A percentile compares a stretch with the other conserved stretches of the same genome.
Evolutionary conservation across 2,797 vertebrate species (phyloP).

Genomic region (Denticeps clupeoides): DNA sequence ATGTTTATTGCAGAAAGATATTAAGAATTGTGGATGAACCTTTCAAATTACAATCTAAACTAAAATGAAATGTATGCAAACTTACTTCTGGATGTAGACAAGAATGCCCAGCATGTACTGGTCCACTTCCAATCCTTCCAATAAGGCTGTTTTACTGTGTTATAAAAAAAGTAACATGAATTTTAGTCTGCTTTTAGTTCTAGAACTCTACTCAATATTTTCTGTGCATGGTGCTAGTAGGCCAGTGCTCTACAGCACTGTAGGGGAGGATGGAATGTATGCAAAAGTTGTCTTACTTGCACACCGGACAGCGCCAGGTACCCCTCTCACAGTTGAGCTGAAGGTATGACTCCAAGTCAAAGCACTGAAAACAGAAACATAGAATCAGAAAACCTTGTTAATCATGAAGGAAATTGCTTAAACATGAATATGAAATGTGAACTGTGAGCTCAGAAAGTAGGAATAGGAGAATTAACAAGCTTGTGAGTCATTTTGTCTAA

Average conservation of each 20-base stretch:
- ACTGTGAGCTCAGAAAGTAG: no score
- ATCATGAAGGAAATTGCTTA: neutral
- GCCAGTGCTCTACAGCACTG: no score
- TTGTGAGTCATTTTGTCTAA: no score
- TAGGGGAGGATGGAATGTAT: no score
- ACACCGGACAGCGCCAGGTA: slow-evolving; percentile 93
- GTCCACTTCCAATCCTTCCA: slow-evolving; percentile 90
- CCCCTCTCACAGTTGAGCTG: slow-evolving; percentile 93
- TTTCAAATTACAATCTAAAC: no score
- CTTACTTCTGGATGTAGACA: slow-evolving; percentile 91
- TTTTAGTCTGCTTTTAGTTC: neutral
- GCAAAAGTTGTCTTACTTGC: slow-evolving; percentile 73
- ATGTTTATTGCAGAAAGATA: no score
- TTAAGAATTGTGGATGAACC: no score
- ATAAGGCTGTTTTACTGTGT: slow-evolving; percentile 83
- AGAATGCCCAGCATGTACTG: slow-evolving; percentile 95
- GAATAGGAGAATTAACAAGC: no score
- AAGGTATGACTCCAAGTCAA: slow-evolving; percentile 89
- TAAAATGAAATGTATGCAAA: no score
- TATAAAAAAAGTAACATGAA: neutral
- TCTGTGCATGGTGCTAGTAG: no score
- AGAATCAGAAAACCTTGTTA: neutral
- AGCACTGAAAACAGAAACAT: slow-evolving; percentile 61
- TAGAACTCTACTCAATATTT: no score
- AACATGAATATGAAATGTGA: no score